Percentiles rank a stretch among this genome's conserved stretches.
Evolutionary conservation across 2,888 invertebrate species (phyloP).

Genomic region (Stenotaenia linearis): DNA sequence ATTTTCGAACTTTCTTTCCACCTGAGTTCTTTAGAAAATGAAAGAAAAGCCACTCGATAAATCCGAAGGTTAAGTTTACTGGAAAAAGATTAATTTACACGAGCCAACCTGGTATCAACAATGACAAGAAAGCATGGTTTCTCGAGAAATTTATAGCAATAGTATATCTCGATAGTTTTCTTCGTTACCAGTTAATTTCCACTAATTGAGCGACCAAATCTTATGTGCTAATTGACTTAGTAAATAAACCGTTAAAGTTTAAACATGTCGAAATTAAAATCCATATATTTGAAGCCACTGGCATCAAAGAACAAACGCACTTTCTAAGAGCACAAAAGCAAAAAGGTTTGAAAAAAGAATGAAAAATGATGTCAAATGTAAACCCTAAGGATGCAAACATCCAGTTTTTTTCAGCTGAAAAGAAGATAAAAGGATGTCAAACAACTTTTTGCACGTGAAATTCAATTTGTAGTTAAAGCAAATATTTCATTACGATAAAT

Average conservation of each 20-base stretch:
- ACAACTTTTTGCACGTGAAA: not conserved
- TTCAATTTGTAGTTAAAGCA: not conserved
- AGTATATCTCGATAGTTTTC: too few species aligned
- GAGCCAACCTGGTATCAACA: too few species aligned
- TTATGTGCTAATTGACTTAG: too few species aligned
- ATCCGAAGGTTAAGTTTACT: not conserved
- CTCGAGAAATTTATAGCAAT: too few species aligned
- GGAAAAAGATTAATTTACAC: not conserved
- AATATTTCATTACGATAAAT: too few species aligned
- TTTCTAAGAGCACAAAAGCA: too few species aligned
- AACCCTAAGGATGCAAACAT: not conserved
- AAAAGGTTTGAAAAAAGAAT: not conserved
- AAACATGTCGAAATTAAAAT: not conserved
- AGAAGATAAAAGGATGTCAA: not conserved
- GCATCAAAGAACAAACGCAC: not conserved
- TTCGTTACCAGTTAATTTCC: too few species aligned
- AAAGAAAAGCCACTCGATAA: not conserved
- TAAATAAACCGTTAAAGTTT: too few species aligned
- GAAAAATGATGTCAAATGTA: not conserved
- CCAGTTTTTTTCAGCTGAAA: not conserved
- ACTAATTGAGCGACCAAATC: too few species aligned
- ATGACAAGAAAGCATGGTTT: too few species aligned
- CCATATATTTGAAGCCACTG: not conserved
- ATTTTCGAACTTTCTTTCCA: not conserved
- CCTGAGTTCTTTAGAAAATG: constrained; percentile 13